Conservation (phyloP, 1,140 invertebrate species). For the Drosophila parvula region DNA sequence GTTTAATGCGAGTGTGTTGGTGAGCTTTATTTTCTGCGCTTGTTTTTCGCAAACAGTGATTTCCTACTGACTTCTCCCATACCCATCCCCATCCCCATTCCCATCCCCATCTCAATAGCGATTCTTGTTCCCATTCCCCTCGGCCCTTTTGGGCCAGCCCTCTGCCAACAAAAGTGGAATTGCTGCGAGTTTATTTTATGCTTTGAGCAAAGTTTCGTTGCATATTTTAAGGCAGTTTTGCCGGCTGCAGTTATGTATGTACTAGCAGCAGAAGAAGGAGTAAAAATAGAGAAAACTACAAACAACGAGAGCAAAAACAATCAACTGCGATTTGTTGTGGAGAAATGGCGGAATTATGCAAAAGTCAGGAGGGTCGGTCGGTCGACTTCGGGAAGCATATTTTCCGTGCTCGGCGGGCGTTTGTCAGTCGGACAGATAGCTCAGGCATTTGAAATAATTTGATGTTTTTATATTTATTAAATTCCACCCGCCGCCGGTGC, state of each 20-base stretch:
- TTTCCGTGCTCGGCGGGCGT: conserved; percentile 70
- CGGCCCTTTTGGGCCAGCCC: conserved; percentile 38
- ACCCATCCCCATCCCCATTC: conserved; percentile 13
- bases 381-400: conserved; percentile 48
- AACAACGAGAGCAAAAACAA: conserved; percentile 64
- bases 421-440: conserved; percentile 63
- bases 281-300: conserved; percentile 11
- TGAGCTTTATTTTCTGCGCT: conserved; percentile 56
- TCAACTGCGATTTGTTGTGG: conserved; percentile 81
- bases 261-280: conserved; percentile 16
- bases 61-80: conserved; percentile 59
- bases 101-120: conserved; percentile 23
- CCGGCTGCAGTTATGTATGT: conserved; percentile 70
- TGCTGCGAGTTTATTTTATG: conserved; percentile 79
- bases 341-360: conserved; percentile 81
- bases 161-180: conserved; percentile 68
- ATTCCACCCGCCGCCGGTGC: conserved; percentile 39
- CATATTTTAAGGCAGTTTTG: conserved; percentile 80
- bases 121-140: conserved; percentile 20
- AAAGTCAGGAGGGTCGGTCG: conserved; percentile 35
- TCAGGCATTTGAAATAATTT: conserved; percentile 81
- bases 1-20: conserved; percentile 65
- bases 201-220: conserved; percentile 82
- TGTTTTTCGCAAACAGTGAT: conserved; percentile 75
- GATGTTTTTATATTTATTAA: conserved; percentile 83